Conservation (phyloP, 2,888 invertebrate genomes). For the Panopea generosa region DNA sequence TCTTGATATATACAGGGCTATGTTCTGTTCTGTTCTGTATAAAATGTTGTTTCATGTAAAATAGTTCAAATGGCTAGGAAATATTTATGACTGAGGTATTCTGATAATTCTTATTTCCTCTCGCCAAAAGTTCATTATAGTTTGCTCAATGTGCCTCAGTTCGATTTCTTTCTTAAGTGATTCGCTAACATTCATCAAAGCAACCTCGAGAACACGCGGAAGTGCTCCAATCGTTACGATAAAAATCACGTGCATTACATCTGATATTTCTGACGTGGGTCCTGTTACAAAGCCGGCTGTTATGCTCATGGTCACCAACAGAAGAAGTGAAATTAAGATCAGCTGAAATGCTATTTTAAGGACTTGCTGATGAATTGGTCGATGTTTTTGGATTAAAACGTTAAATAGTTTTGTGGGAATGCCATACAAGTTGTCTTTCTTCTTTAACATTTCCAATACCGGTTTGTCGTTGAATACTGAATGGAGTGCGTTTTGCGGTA, state of each 20-base stretch:
- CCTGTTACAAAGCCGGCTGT: conserved; percentile 16
- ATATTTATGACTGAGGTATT: too few relatives aligned
- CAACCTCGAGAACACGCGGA: conserved; percentile 38
- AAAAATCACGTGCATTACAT: conserved; percentile 59
- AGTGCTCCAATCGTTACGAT: conserved; percentile 48
- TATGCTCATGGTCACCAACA: conserved; percentile 33
- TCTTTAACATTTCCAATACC: conserved; percentile 1
- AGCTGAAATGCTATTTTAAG: conserved; percentile 36
- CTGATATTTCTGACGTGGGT: conserved; percentile 43
- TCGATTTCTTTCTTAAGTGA: conserved; percentile 29
- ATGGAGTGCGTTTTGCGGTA: conserved; percentile 31
- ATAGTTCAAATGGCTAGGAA: too few relatives aligned
- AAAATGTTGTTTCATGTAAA: too few relatives aligned
- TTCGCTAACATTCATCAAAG: conserved; percentile 21
- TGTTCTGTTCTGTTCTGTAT: too few relatives aligned
- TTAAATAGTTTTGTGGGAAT: conserved; percentile 45
- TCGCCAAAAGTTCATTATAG: conserved; percentile 35
- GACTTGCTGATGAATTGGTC: conserved; percentile 43
- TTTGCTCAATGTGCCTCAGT: conserved; percentile 27
- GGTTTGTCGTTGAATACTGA: neutral
- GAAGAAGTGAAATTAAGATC: conserved; percentile 24
- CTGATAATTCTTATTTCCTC: too few relatives aligned
- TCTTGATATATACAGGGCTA: too few relatives aligned
- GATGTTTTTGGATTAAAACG: conserved; percentile 22
- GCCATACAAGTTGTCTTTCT: conserved; percentile 28